Percentiles rank a stretch among this genome's conserved stretches.
Conservation (phyloP, 1,140 invertebrate species). For the Teleopsis dalmanni region DNA sequence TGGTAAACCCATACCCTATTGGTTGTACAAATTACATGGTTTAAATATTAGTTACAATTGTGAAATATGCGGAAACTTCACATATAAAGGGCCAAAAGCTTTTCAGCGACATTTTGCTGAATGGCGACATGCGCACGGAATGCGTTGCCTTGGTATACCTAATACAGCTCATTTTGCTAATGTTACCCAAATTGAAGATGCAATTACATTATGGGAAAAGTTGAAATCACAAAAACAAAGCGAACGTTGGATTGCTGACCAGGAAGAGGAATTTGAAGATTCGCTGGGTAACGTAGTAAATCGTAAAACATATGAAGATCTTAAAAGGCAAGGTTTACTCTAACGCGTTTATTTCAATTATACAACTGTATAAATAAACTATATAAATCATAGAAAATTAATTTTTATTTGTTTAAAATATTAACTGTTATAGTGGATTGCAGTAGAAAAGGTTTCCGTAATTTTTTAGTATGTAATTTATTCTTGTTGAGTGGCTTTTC, state of each 20-base stretch:
- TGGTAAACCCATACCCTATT: slow-evolving; percentile 99
- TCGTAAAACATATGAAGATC: slow-evolving; percentile 96
- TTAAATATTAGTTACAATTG: slow-evolving; percentile 98
- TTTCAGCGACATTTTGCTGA: slow-evolving; percentile 99
- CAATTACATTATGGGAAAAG: slow-evolving; percentile 94
- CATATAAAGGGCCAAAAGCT: slow-evolving; percentile 99
- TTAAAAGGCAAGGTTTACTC: slow-evolving; percentile 94
- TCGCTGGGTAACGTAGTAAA: slow-evolving; percentile 97
- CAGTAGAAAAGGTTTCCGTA: neutral
- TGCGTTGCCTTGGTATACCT: slow-evolving; percentile 97
- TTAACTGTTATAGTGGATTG: neutral
- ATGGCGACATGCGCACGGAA: slow-evolving; percentile 98
- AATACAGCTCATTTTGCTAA: slow-evolving; percentile 99
- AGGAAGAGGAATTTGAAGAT: slow-evolving; percentile 99
- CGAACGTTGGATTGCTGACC: slow-evolving; percentile 93
- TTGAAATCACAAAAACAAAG: slow-evolving; percentile 89
- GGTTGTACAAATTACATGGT: slow-evolving; percentile 98
- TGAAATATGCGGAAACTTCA: slow-evolving; percentile 99
- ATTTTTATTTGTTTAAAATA: neutral
- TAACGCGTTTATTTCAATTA: slow-evolving; percentile 45
- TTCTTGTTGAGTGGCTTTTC: neutral
- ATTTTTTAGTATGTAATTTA: neutral
- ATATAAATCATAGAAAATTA: slow-evolving; percentile 1
- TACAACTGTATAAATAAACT: slow-evolving; percentile 8
- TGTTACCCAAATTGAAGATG: slow-evolving; percentile 98